Percentiles rank a stretch among this genome's conserved stretches.
Conservation (phyloP, 2,888 invertebrate genomes). For the Drosophila macrospina region DNA sequence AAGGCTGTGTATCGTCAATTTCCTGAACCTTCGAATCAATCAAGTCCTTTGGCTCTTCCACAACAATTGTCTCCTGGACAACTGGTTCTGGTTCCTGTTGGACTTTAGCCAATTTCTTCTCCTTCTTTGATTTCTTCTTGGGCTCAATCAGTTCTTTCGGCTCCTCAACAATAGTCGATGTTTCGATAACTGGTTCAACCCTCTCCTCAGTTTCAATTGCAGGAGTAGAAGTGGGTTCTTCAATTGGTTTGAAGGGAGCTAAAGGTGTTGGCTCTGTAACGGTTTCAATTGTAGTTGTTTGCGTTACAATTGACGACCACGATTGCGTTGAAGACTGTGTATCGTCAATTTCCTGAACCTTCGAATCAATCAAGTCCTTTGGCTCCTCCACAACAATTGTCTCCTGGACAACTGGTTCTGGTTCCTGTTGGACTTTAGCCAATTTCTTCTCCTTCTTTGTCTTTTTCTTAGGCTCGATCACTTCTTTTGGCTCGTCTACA, state of each 20-base stretch:
- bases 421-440: background rate
- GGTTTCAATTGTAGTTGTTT: slow-evolving; percentile 3
- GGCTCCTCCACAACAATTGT: slow-evolving; percentile 1
- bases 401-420: slow-evolving; percentile 16
- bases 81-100: slow-evolving; percentile 5
- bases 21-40: background rate
- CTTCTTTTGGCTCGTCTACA: slow-evolving; percentile 2
- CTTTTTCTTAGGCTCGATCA: slow-evolving; percentile 14
- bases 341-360: background rate
- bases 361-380: background rate
- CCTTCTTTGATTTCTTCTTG: slow-evolving; percentile 41
- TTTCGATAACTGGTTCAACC: background rate
- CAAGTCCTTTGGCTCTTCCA: slow-evolving; percentile 1
- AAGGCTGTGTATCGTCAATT: background rate
- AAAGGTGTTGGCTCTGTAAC: background rate
- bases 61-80: background rate
- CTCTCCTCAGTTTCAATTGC: background rate
- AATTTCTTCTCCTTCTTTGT: slow-evolving; percentile 31
- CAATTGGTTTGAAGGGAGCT: background rate
- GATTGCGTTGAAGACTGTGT: slow-evolving; percentile 2
- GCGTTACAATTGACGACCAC: slow-evolving; percentile 1
- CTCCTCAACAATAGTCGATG: background rate
- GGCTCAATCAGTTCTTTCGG: slow-evolving; percentile 20
- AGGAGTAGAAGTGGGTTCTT: background rate
- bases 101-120: slow-evolving; percentile 23